A percentile compares a stretch with the other conserved stretches of the same genome.
These are phyloP conservation scores for Muraenolepis orangiensis DNA, from an alignment of 2,797 vertebrate genomes.

Conservation along the genomic window DNA sequence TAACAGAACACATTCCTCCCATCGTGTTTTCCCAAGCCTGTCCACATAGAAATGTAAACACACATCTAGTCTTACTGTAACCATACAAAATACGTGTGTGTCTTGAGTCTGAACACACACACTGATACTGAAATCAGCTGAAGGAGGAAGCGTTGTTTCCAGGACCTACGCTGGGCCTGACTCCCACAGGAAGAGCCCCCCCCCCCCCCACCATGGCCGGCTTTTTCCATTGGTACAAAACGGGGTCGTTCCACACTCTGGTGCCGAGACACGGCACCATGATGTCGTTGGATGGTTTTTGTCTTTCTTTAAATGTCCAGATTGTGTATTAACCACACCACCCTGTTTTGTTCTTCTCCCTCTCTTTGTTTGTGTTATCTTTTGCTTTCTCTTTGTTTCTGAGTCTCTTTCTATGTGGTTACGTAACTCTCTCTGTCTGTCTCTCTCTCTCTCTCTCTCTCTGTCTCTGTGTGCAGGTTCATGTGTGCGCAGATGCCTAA, in stretches of 20 bases:
- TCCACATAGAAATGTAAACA: slow-evolving; percentile 7
- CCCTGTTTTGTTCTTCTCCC: slow-evolving; percentile 34
- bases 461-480: slow-evolving; percentile 72
- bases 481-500: slow-evolving; percentile 94
- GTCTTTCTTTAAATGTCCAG: slow-evolving; percentile 30
- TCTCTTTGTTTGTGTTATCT: too few relatives aligned
- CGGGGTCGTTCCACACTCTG: background rate
- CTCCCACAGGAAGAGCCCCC: slow-evolving; percentile 7
- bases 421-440: too few relatives aligned
- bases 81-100: background rate
- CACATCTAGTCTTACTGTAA: slow-evolving; percentile 8
- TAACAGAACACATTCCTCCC: background rate
- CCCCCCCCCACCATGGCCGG: background rate
- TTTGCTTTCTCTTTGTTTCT: background rate
- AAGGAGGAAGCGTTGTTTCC: slow-evolving; percentile 4
- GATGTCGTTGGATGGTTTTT: background rate
- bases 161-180: background rate
- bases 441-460: background rate
- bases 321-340: slow-evolving; percentile 46
- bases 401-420: background rate
- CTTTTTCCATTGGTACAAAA: background rate
- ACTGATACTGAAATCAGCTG: background rate
- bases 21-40: background rate
- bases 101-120: too few relatives aligned
- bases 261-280: background rate